These are phyloP conservation scores for Acleris emargana DNA, from an alignment of 2,888 invertebrate species.

Conservation along the genomic window DNA sequence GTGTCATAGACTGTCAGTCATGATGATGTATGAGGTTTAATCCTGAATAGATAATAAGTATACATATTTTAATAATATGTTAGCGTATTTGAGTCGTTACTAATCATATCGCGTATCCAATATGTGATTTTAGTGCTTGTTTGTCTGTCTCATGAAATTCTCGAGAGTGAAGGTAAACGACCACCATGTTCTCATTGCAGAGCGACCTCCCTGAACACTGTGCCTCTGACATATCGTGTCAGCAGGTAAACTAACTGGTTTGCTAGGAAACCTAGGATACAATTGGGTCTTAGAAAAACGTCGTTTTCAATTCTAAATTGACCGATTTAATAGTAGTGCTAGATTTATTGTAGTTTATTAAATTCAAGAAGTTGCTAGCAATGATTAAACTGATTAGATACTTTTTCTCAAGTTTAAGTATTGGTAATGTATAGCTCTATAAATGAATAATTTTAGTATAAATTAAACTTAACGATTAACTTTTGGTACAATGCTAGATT, in stretches of 20 bases:
- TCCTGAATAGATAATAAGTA: too few species aligned
- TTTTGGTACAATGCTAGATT: slow-evolving; percentile 11
- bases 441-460: slow-evolving; percentile 15
- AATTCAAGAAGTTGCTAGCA: slow-evolving; percentile 53
- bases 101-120: neutral
- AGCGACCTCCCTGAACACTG: slow-evolving; percentile 82
- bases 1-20: too few species aligned
- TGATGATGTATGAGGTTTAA: too few species aligned
- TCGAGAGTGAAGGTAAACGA: slow-evolving; percentile 57
- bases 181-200: slow-evolving; percentile 75
- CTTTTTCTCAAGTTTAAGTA: slow-evolving; percentile 9
- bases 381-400: slow-evolving; percentile 33
- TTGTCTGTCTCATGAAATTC: slow-evolving; percentile 14
- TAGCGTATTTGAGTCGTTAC: too few species aligned
- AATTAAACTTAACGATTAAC: slow-evolving; percentile 1
- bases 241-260: slow-evolving; percentile 77
- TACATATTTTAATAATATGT: too few species aligned
- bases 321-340: slow-evolving; percentile 58
- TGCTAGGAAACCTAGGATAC: slow-evolving; percentile 74
- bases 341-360: slow-evolving; percentile 49
- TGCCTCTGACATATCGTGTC: slow-evolving; percentile 82
- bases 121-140: neutral
- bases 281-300: slow-evolving; percentile 52
- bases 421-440: neutral
- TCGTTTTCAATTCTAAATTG: slow-evolving; percentile 48